Base-by-base conservation (phyloP, 1,140 invertebrate genomes). In the Coelopa frigida region DNA sequence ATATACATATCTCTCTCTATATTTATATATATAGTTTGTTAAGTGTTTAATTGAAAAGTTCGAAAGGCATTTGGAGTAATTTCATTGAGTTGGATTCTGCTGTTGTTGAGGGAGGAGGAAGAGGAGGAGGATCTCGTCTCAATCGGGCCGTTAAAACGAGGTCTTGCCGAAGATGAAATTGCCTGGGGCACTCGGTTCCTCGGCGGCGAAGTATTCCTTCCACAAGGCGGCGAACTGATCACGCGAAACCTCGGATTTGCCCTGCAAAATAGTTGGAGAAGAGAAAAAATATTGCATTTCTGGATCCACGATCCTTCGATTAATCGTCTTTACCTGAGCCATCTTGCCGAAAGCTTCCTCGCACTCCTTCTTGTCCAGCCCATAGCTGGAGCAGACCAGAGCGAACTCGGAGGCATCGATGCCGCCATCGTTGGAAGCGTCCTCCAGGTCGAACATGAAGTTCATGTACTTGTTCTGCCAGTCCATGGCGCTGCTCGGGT, bases 371-470 rank as follows among this genome's bases (percentile, higher is more conserved):
- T 78, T 72, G 48, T 81, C 74, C 26, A 89, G 73, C 3, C 85
- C 86, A 55, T 88, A 87, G 57, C 80, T 82, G 46, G 80, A 83
- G 71, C 85, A 89, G 27, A 89, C 85, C 49, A 82, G 80, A 38
- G 82, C 84, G 70, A 89, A 90, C 68, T 89, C 87, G 15, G 81
- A 77, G 51, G 81, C 80, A 66, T 90, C 87, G 57, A 89, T 88
- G 56, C 79, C 78, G 15, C 86, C 85, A 57, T 90, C 86, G 50
- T 84, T 85, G 51, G 87, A 90, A 50, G 85, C 84, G 56, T 92
- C 88, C 60, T 89, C 85, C 48, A 89, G 74, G 53, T 89, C 83
- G 69, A 91, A 92, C 82, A 89, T 88, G 70, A 92, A 88, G 56
- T 85, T 80, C 78, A 87, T 83, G 68, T 90, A 92, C 21, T 59